Evolutionary conservation across 2,888 invertebrate genomes (phyloP), one percentile per base, ranked within the genome.

Genomic region (Plagodis pulveraria): DNA sequence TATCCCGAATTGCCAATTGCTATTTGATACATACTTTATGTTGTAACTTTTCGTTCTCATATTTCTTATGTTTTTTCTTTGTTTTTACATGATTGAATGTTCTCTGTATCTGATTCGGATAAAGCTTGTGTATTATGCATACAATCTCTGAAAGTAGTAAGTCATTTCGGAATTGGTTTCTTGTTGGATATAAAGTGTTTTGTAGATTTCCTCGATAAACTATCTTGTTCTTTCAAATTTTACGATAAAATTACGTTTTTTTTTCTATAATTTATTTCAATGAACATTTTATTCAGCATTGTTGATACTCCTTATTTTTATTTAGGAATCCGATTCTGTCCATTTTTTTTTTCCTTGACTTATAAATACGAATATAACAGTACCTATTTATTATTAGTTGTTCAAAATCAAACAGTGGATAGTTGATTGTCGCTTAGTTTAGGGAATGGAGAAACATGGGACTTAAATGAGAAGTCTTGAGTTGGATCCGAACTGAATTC

Each of bases 1-100:
- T 80, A 89, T 89, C 83, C 89, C 80, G 88, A 86, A 91, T 90
- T 89, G 89, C 80, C 91, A 90, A 91, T 91, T 87, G 89, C 87
- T 86, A 83, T 90, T 89, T 90, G 89, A 89, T 89, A 86, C 89
- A 87, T 89, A 86, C 83, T 85, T 85, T 84, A 84, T 86, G 84
- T 77, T 86, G 84, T 86, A 85, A 87, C 87, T 86, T 88, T 85
- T 72, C 74, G 80, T 84, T 84, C 84, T 82, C 81, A 84, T 84
- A 84, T 84, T 84, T 83, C 83, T 86, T 82, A 70, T 73, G 74
- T 77, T 85, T 86, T 79, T 80, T 78, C 74, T 72, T 67, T 66
- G 63, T 70, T 69, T 69, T 73, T 73, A 77, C 74, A 74, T 75
- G 72, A 77, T 77, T 78, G 74, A 72, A 74, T 74, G 74, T 74